These are phyloP conservation scores for Cerceris ruficornis DNA, from an alignment of 2,888 invertebrate genomes.

Conservation along the genomic window DNA sequence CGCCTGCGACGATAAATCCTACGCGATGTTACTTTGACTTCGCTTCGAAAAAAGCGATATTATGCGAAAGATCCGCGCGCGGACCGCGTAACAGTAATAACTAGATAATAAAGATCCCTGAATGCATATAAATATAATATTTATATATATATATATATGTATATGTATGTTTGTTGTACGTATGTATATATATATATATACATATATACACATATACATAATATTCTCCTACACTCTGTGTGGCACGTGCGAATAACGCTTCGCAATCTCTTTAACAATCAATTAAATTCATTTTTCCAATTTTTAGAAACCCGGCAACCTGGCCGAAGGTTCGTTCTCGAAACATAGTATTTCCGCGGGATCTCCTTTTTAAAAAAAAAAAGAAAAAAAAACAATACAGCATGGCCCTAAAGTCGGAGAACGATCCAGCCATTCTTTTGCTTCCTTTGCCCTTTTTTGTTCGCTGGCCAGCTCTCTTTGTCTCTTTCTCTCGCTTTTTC, in stretches of 20 bases:
- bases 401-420: slow-evolving; percentile 48
- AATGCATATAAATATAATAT: slow-evolving; percentile 68
- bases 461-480: slow-evolving; percentile 53
- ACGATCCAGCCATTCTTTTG: slow-evolving; percentile 64
- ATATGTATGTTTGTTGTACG: slow-evolving; percentile 57
- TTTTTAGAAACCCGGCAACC: slow-evolving; percentile 49
- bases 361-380: slow-evolving; percentile 21
- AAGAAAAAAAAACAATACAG: neutral
- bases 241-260: slow-evolving; percentile 71
- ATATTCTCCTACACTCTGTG: slow-evolving; percentile 60
- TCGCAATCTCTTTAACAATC: slow-evolving; percentile 30
- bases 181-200: slow-evolving; percentile 67
- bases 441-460: slow-evolving; percentile 35
- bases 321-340: slow-evolving; percentile 49
- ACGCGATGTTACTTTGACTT: slow-evolving; percentile 40
- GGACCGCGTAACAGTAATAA: slow-evolving; percentile 71
- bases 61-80: slow-evolving; percentile 58
- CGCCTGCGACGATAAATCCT: slow-evolving; percentile 36
- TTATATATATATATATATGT: slow-evolving; percentile 36
- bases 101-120: slow-evolving; percentile 81
- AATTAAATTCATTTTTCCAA: slow-evolving; percentile 10
- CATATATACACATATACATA: slow-evolving; percentile 38
- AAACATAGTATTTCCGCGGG: slow-evolving; percentile 37
- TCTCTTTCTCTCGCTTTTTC: no score
- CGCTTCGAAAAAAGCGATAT: slow-evolving; percentile 50